These are phyloP conservation scores for Mesorhabditis spiculigera DNA, from an alignment of 2,888 invertebrate species.

Conservation along the genomic window DNA sequence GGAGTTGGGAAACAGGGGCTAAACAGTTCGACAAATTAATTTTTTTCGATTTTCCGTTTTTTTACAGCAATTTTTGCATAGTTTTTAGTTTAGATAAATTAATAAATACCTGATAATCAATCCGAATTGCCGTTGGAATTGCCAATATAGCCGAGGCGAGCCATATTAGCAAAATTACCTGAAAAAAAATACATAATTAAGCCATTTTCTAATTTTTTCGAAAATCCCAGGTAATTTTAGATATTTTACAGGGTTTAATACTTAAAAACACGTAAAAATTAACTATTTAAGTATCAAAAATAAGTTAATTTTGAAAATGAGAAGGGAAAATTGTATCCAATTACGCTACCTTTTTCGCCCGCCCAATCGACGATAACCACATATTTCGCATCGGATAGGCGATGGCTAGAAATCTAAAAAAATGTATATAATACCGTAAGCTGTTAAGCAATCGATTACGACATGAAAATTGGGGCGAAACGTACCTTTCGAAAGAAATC, in stretches of 20 bases:
- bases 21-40: too few species aligned
- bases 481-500: conserved; percentile 73
- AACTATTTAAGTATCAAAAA: too few species aligned
- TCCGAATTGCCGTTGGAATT: conserved; percentile 67
- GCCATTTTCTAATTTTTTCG: too few species aligned
- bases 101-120: conserved; percentile 62
- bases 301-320: too few species aligned
- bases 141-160: conserved; percentile 67
- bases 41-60: too few species aligned
- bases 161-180: conserved; percentile 66
- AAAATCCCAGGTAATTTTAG: too few species aligned
- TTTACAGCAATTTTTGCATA: too few species aligned
- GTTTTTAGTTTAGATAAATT: too few species aligned
- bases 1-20: too few species aligned
- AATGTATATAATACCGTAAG: not conserved
- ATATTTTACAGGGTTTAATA: not conserved
- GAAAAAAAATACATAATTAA: too few species aligned
- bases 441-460: too few species aligned
- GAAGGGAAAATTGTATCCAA: too few species aligned
- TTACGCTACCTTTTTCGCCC: conserved; percentile 65
- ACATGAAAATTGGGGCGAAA: conserved; percentile 14
- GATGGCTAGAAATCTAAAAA: conserved; percentile 70
- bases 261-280: not conserved
- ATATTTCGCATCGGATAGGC: conserved; percentile 72
- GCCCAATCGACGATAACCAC: conserved; percentile 70